Evolutionary conservation across 2,797 vertebrate species (phyloP).

Genomic region (Catharus ustulatus): DNA sequence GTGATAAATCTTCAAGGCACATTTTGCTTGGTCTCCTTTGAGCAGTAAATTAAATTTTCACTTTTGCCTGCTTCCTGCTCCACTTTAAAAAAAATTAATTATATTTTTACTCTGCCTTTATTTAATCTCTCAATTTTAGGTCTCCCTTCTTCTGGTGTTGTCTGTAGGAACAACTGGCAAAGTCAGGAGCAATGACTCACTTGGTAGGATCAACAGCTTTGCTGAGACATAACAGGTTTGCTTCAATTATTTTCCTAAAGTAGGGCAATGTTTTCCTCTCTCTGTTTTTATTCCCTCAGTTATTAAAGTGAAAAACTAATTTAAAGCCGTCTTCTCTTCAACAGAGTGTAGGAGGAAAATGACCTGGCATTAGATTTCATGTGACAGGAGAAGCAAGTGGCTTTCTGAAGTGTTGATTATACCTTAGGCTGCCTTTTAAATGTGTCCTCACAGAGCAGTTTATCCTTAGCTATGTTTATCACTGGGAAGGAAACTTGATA

Average conservation of each 20-base stretch:
- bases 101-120: conserved; percentile 26
- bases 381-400: not conserved
- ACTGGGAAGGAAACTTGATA: conserved; percentile 36
- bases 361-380: not conserved
- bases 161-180: conserved; percentile 52
- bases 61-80: not conserved
- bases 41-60: conserved; percentile 2
- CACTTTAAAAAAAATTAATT: not conserved
- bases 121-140: conserved; percentile 14
- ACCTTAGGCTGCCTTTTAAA: conserved; percentile 43
- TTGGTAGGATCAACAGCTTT: conserved; percentile 45
- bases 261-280: not conserved
- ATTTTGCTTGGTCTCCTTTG: not conserved
- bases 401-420: conserved; percentile 31
- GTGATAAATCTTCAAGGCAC: not conserved
- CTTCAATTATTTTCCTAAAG: conserved; percentile 46
- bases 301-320: conserved; percentile 35
- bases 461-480: conserved; percentile 23
- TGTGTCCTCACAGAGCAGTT: not conserved
- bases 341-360: conserved; percentile 19
- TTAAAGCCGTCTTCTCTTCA: conserved; percentile 29
- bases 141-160: not conserved
- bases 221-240: conserved; percentile 40
- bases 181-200: conserved; percentile 58
- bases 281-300: not conserved